These are phyloP conservation scores for Cydia strobilella DNA, from an alignment of 1,140 invertebrate genomes.

Conservation along the genomic window DNA sequence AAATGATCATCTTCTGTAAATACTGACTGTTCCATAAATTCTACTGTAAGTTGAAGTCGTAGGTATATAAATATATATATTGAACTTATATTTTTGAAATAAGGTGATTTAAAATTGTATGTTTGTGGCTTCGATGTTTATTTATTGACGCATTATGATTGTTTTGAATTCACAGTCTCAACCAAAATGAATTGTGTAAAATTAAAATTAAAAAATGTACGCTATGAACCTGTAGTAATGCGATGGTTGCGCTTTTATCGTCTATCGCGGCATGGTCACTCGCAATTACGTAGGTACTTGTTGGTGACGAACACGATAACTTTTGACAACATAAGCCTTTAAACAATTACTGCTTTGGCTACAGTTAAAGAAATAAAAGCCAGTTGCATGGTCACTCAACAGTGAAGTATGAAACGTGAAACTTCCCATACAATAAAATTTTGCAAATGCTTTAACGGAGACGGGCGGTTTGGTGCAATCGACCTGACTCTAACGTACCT, in stretches of 20 bases:
- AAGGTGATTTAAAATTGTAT: neutral
- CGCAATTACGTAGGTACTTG: neutral
- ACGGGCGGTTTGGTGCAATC: too few relatives aligned
- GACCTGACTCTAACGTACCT: too few relatives aligned
- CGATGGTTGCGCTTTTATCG: too few relatives aligned
- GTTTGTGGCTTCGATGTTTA: neutral
- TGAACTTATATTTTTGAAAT: neutral
- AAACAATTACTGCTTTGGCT: too few relatives aligned
- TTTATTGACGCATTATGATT: neutral
- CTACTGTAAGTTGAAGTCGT: neutral
- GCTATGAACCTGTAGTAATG: neutral
- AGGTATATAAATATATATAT: slow-evolving; percentile 36
- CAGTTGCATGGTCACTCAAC: too few relatives aligned
- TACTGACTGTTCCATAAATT: neutral
- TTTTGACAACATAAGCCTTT: too few relatives aligned
- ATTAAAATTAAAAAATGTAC: neutral
- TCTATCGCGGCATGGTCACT: too few relatives aligned
- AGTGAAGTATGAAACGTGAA: too few relatives aligned
- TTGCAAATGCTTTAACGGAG: too few relatives aligned
- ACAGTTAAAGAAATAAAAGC: too few relatives aligned
- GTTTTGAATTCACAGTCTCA: neutral
- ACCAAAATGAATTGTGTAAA: neutral
- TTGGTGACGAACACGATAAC: too few relatives aligned
- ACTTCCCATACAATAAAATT: too few relatives aligned
- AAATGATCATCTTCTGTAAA: neutral